Base-by-base conservation (phyloP, 2,797 vertebrate species). In the Pangasius macronema region DNA sequence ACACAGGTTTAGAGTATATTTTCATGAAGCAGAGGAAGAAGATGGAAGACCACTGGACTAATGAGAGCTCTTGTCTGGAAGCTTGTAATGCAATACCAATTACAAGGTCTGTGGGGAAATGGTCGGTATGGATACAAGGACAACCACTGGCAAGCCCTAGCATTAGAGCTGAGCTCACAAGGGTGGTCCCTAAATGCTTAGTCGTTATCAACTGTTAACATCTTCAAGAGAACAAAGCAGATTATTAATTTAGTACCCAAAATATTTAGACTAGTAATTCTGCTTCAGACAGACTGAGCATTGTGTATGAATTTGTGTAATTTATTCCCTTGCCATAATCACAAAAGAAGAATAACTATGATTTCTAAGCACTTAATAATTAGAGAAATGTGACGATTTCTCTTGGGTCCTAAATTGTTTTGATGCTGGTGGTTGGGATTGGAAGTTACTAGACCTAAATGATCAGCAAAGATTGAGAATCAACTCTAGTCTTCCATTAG, bases 61-160 rank as follows among this genome's bases (percentile, higher is more conserved):
- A 84, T 51, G 36, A 61, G 39, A 72, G 73, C n/a, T 36, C 76
- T 70, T 84, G 20, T 46, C 82, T 81, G 53, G 24, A 85, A 73
- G 53, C 51, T 72, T 33, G 51, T 33, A 75, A 93, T 90, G 70
- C 88, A 93, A 92, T 91, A 91, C 91, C 39, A 63, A n/a, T 63
- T 82, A 84, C 51, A 81, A 16, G 11, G 42, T 81, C 73, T 51
- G 59, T 72, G 13, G 65, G 11, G 30, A 82, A 72, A 86, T 49
- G 18, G 82, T 67, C 2, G 18, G 70, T 36, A 84, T 79, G 79
- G 61, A 90, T 83, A 86, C 65, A 59, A n/a, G 42, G n/a, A 49
- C 70, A 85, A 87, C 68, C 3, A 87, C 77, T 68, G 42, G 24
- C 14, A 61, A 82, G 63, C 13, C 36, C 5, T 73, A 57, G 59